Evolutionary conservation across 2,113 vertebrate genomes (phyloP).

Genomic region (Lota lota): DNA sequence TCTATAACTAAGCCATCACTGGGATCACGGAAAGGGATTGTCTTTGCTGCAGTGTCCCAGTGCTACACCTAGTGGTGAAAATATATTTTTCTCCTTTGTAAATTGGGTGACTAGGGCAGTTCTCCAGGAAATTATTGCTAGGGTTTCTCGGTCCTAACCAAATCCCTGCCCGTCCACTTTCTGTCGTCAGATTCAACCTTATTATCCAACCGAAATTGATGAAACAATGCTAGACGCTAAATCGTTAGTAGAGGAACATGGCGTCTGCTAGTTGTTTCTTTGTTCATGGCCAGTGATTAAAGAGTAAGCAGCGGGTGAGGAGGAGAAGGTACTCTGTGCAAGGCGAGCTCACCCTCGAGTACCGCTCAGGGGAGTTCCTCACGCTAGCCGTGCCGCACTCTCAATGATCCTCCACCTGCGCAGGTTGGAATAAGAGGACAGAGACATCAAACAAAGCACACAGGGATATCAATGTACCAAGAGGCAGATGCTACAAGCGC

Average conservation of each 20-base stretch:
- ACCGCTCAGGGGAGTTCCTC: slow-evolving; percentile 79
- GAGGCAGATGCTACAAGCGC: slow-evolving; percentile 44
- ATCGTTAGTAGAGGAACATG: slow-evolving; percentile 26
- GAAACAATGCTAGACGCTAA: slow-evolving; percentile 12
- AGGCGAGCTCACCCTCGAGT: slow-evolving; percentile 80
- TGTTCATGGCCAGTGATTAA: slow-evolving; percentile 41
- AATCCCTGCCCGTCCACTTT: slow-evolving; percentile 24
- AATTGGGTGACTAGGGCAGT: slow-evolving; percentile 24
- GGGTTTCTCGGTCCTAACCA: slow-evolving; percentile 25
- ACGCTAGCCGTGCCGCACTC: slow-evolving; percentile 68
- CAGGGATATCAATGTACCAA: slow-evolving; percentile 52
- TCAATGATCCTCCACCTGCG: slow-evolving; percentile 76
- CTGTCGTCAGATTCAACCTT: background rate
- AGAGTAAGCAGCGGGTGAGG: slow-evolving; percentile 61
- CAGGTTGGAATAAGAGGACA: slow-evolving; percentile 80
- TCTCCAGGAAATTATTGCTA: slow-evolving; percentile 36
- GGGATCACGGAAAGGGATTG: slow-evolving; percentile 8
- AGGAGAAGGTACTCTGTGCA: slow-evolving; percentile 74
- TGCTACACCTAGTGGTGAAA: slow-evolving; percentile 50
- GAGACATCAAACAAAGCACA: slow-evolving; percentile 70
- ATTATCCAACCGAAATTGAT: slow-evolving; percentile 20
- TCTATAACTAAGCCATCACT: slow-evolving; percentile 10
- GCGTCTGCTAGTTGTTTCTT: slow-evolving; percentile 29
- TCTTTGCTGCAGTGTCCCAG: slow-evolving; percentile 9
- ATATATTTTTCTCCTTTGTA: slow-evolving; percentile 16